phyloP scores from a whole-genome alignment of 2,888 invertebrate species.

The Hemistola chrysoprasaria region DNA sequence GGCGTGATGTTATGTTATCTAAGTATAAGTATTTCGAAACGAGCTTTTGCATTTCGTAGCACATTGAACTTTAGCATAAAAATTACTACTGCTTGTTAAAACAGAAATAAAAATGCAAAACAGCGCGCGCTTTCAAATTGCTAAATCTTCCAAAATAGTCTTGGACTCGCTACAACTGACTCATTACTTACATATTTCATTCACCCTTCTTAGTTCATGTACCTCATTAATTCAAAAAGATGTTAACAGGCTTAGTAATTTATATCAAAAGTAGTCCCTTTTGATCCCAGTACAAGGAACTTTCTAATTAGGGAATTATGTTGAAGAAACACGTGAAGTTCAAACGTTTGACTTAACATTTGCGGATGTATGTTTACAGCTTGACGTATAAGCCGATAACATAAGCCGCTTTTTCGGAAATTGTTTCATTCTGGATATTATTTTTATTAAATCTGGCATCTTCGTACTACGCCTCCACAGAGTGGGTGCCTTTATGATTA shows the following conservation, averaged over 20 bases:
- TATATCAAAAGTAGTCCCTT: conserved; percentile 21
- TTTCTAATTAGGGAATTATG: conserved; percentile 20
- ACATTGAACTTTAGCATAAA: too few relatives aligned
- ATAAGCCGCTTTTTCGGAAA: too few relatives aligned
- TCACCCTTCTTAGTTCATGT: conserved; percentile 21
- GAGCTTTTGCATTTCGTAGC: too few relatives aligned
- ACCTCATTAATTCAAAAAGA: conserved; percentile 26
- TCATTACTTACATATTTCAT: conserved; percentile 18
- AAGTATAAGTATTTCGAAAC: too few relatives aligned
- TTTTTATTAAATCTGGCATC: neutral
- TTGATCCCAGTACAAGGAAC: conserved; percentile 18
- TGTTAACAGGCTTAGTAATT: conserved; percentile 22
- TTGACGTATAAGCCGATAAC: conserved; percentile 2
- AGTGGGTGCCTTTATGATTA: too few relatives aligned
- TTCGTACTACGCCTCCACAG: conserved; percentile 25
- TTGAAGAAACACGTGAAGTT: conserved; percentile 11
- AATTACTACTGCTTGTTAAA: too few relatives aligned
- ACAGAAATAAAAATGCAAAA: conserved; percentile 13
- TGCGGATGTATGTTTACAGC: neutral
- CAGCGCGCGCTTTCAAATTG: conserved; percentile 1
- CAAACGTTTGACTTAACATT: conserved; percentile 1
- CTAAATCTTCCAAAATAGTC: conserved; percentile 7
- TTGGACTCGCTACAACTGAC: conserved; percentile 9
- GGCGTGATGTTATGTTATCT: too few relatives aligned
- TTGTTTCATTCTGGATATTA: too few relatives aligned